phyloP scores from a whole-genome alignment of 2,797 vertebrate genomes.

The Sciurus carolinensis region DNA sequence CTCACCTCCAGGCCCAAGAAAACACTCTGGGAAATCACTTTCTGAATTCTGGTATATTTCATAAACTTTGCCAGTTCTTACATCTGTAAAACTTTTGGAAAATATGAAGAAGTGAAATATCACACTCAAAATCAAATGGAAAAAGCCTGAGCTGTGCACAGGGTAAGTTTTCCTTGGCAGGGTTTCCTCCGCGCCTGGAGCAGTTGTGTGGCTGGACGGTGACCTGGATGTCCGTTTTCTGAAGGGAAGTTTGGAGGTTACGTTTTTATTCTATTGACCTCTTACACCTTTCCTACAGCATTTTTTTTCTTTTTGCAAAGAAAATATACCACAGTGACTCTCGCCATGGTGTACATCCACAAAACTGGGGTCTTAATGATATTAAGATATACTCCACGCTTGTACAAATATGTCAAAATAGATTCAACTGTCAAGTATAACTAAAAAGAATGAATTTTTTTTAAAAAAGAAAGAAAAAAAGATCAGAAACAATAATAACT shows the following conservation, averaged over 20 bases:
- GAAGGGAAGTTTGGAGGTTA: not conserved
- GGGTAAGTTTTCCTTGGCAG: not conserved
- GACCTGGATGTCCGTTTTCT: not conserved
- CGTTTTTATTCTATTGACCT: not conserved
- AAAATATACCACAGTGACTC: too few relatives aligned
- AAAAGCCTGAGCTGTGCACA: not conserved
- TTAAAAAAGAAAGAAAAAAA: constrained; percentile 7
- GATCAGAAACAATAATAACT: not conserved
- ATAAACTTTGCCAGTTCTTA: not conserved
- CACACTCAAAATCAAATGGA: not conserved
- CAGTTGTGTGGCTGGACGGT: too few relatives aligned
- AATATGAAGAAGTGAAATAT: not conserved
- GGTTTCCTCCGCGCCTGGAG: not conserved
- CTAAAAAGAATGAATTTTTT: too few relatives aligned
- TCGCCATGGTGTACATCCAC: too few relatives aligned
- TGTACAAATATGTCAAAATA: too few relatives aligned
- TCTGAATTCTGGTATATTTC: not conserved
- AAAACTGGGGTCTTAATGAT: too few relatives aligned
- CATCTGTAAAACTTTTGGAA: constrained; percentile 6
- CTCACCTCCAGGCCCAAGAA: not conserved
- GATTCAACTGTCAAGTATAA: too few relatives aligned
- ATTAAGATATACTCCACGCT: too few relatives aligned
- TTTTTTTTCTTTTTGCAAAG: not conserved
- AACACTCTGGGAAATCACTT: not conserved
- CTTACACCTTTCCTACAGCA: not conserved